A percentile compares a stretch with the other conserved stretches of the same genome.
phyloP scores from a whole-genome alignment of 2,113 vertebrate species.

The Polypterus bichir region DNA sequence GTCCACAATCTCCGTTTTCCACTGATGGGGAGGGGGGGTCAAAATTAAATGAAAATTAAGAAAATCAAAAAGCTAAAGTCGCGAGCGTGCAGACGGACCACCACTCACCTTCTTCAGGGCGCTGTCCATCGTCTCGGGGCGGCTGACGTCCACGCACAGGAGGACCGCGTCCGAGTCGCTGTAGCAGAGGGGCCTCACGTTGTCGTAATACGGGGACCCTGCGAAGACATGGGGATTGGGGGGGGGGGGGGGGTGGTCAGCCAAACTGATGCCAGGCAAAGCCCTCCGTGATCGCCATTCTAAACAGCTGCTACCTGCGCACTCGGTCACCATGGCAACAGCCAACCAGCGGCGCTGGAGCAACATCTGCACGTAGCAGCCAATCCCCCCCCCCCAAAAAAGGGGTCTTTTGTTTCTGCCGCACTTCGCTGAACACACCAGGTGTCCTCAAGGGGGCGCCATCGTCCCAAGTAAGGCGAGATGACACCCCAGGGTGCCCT shows the following conservation, averaged over 20 bases:
- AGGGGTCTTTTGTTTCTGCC: no score
- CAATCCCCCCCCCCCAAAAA: conserved; percentile 24
- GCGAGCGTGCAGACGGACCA: background rate
- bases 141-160: conserved; percentile 84
- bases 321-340: conserved; percentile 60
- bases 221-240: background rate
- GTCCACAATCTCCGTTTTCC: conserved; percentile 86
- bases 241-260: background rate
- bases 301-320: conserved; percentile 23
- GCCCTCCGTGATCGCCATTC: no score
- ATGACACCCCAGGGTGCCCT: no score
- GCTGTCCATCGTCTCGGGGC: conserved; percentile 74
- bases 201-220: conserved; percentile 94
- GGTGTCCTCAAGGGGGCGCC: no score
- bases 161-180: conserved; percentile 85
- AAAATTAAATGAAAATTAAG: background rate
- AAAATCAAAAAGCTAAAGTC: background rate
- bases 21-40: conserved; percentile 39
- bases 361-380: conserved; percentile 46
- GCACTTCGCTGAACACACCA: no score
- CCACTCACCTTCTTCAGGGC: conserved; percentile 74
- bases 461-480: no score
- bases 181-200: conserved; percentile 90
- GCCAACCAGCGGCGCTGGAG: conserved; percentile 37
- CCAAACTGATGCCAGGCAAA: background rate